Base-by-base conservation (phyloP, 2,888 invertebrate genomes). In the Resseliella maxima region DNA sequence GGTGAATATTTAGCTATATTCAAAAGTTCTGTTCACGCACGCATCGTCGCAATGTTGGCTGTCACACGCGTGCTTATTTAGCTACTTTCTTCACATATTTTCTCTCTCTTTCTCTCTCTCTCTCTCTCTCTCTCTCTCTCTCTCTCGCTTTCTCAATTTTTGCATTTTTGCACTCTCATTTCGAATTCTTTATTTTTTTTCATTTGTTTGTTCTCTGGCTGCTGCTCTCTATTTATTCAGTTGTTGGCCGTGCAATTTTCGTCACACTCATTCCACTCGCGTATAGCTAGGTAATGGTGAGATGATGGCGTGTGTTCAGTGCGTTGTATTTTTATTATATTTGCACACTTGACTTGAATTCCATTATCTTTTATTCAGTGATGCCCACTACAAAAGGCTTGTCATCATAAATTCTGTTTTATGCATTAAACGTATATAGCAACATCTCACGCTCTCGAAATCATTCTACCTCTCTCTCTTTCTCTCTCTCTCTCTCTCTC, bases 311-410 rank as follows among this genome's bases (percentile, higher is more conserved):
- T n/a, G 38, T n/a, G 6, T 38, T 38, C 36, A 6, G 38, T 83
- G 21, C 38, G 38, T 83, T 72, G 31, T 12, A 83, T 83, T 38
- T 38, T 38, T 83, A 83, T 83, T 36, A 83, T 38, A 83, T 83
- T 83, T 83, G n/a, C 38, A 83, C 83, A 83, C 83, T 83, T 83
- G 83, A 83, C 83, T 83, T 83, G 83, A 83, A 83, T 83, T 83
- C 83, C 38, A 83, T 83, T 83, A 83, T 83, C 83, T 83, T 83
- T 83, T 83, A 38, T 83, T 83, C 15, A 18, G 2, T 15, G 46
- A n/a, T 38, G 24, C 83, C 83, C 38, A 83, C 72, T 72, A 83
- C 83, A 83, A 83, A 83, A 83, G 36, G 83, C 83, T 72, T 72
- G 72, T 72, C 72, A 72, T 72, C 72, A 83, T 83, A 83, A 83